Conservation (phyloP, 2,113 vertebrate genomes). For the Percopsis transmontana region DNA sequence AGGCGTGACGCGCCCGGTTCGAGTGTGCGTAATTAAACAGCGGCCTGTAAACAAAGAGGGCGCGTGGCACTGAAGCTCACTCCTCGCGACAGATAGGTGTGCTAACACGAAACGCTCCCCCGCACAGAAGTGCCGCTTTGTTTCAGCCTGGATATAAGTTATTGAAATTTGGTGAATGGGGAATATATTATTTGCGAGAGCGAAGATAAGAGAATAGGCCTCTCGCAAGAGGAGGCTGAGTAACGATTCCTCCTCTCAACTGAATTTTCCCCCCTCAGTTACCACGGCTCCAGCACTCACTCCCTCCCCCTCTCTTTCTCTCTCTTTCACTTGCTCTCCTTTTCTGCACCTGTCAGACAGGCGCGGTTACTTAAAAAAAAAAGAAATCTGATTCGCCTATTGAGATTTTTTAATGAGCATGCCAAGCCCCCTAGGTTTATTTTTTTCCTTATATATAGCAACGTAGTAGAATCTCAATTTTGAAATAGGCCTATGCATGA, state of each 20-base stretch:
- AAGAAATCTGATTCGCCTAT: conserved; percentile 42
- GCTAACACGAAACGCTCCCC: conserved; percentile 33
- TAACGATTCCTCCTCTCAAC: conserved; percentile 37
- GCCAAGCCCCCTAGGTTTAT: conserved; percentile 46
- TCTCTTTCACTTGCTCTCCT: conserved; percentile 38
- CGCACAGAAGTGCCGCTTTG: conserved; percentile 32
- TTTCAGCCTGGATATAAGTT: conserved; percentile 44
- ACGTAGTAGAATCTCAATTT: conserved; percentile 59
- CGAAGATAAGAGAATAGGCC: conserved; percentile 4
- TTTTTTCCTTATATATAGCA: not conserved
- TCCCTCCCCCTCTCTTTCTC: conserved; percentile 34
- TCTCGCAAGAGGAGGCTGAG: not conserved
- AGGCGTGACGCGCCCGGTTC: conserved; percentile 38
- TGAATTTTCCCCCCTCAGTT: conserved; percentile 67
- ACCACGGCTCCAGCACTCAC: conserved; percentile 41
- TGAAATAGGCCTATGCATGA: conserved; percentile 69
- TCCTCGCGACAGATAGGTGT: conserved; percentile 36
- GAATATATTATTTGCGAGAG: conserved; percentile 21
- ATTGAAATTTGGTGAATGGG: conserved; percentile 37
- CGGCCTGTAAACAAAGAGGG: conserved; percentile 20
- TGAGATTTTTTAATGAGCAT: conserved; percentile 69
- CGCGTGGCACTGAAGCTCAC: conserved; percentile 17
- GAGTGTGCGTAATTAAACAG: conserved; percentile 44
- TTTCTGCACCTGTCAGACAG: conserved; percentile 64
- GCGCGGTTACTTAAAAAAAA: conserved; percentile 63